Conservation (phyloP, 2,888 invertebrate species). For the Eupithecia inturbata region DNA sequence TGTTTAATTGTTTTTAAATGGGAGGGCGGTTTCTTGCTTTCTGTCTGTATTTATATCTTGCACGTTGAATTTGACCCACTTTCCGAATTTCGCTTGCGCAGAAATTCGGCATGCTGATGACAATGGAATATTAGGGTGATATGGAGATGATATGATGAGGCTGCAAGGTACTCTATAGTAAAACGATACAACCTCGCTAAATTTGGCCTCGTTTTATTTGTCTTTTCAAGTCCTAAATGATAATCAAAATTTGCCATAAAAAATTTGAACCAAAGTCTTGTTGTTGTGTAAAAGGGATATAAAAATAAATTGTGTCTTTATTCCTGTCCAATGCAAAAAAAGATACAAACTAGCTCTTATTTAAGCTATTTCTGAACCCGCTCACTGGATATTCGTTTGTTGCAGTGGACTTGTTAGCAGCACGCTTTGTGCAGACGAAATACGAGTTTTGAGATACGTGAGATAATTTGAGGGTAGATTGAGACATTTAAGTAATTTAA, state of each 20-base stretch:
- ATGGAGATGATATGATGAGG: not conserved
- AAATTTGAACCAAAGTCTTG: no score
- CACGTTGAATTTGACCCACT: not conserved
- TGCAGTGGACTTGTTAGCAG: constrained; percentile 11
- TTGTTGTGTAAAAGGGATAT: not conserved
- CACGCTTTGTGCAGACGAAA: constrained; percentile 7
- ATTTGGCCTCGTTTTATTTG: not conserved
- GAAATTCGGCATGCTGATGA: not conserved
- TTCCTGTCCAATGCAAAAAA: not conserved
- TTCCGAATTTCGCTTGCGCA: not conserved
- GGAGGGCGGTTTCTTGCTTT: not conserved
- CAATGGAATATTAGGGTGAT: not conserved
- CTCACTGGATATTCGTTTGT: not conserved
- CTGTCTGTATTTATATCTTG: not conserved
- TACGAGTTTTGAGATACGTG: not conserved
- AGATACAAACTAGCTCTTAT: not conserved
- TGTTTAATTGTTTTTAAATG: not conserved
- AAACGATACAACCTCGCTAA: not conserved
- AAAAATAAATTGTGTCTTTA: not conserved
- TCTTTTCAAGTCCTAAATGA: not conserved
- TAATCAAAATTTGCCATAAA: not conserved
- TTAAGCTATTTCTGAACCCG: not conserved
- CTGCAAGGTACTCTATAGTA: not conserved
- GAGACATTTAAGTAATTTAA: not conserved
- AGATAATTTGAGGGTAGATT: constrained; percentile 6